Base-by-base conservation (phyloP, 2,888 invertebrate genomes). In the Coenonympha glycerion region DNA sequence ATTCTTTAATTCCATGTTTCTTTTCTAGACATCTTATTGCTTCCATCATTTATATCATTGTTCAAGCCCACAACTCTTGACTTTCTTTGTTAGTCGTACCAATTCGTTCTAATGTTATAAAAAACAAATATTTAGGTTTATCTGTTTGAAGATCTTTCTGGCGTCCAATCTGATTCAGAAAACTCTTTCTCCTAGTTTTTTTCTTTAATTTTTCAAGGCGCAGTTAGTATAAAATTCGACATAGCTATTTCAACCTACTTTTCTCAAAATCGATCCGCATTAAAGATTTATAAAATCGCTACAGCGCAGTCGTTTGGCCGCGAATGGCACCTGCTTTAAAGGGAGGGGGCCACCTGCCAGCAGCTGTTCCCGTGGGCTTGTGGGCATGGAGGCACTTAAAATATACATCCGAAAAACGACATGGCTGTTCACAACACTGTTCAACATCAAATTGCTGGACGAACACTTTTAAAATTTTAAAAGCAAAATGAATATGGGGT, bases 301-400 rank as follows among this genome's bases (percentile, higher is more conserved):
- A 24, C 15, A 39, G 21, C 21, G 19, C 2, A 8, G 36, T n/a
- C 5, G n/a, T n/a, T n/a, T n/a, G n/a, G 19, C 15, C 22, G 39
- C 24, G 15, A 22, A 4, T 39, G 22, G 22, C 37, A 39, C 39
- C 39, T 39, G 39, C 15, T 15, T 4, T 13, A 9, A 22, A 24
- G 39, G 39, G 39, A 15, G 22, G 24, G 39, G 3, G 39, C 24
- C 39, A 39, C 39, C 39, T 39, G 39, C 39, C 24, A n/a, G n/a
- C n/a, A n/a, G n/a, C n/a, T n/a, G n/a, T n/a, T 24, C 39, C 39
- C 39, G 13, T 11, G 24, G 39, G 39, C 24, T 13, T n/a, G 13
- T n/a, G n/a, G n/a, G n/a, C n/a, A 13, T 11, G 22, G 37, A 37
- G 37, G 37, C 22, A 39, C 39, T 39, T 24, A 15, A 39, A 24